Base-by-base conservation (phyloP, 2,113 vertebrate genomes). In the Corydoras sp. region DNA sequence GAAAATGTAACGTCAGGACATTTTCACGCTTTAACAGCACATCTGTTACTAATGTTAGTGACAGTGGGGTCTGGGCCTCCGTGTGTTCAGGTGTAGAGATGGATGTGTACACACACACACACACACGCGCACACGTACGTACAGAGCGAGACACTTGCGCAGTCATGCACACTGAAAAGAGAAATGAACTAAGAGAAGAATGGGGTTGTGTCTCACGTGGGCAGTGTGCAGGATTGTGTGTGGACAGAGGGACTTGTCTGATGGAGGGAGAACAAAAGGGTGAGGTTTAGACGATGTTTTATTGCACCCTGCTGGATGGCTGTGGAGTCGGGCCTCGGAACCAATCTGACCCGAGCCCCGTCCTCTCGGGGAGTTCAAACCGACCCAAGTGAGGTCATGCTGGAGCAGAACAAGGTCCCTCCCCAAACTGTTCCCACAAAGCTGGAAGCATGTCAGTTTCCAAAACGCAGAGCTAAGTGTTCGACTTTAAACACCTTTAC, bases 231-330 rank as follows among this genome's bases (percentile, higher is more conserved):
- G 31, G 55, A 60, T 35, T 65, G 60, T 0, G 64, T 75, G 70
- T 15, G 29, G 49, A 31, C 24, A 24, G 55, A 48, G 35, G 11
- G 56, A 54, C 65, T 6, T 30, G 51, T 24, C 9, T 24, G 31
- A 15, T 58, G 58, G 51, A 24, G 48, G 35, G 32, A 67, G 58
- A 62, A 54, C 29, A 69, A 51, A 32, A 32, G 51, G 24, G 62
- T 24, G 58, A 58, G 59, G 15, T 50, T 14, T 49, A 53, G 54
- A 63, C 61, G 68, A 71, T 18, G 48, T 59, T 35, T 58, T 71
- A 62, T 69, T 77, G 76, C 81, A 62, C 81, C 70, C 81, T 80
- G 72, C 68, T 79, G 81, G 71, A 10, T 31, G 32, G n/a, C 12
- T 43, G 30, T 13, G 65, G 58, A 29, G 50, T 11, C 12, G 62